Percentiles rank a stretch among this genome's conserved stretches.
Evolutionary conservation across 2,888 invertebrate species (phyloP).

Genomic region (Maniola hyperantus): DNA sequence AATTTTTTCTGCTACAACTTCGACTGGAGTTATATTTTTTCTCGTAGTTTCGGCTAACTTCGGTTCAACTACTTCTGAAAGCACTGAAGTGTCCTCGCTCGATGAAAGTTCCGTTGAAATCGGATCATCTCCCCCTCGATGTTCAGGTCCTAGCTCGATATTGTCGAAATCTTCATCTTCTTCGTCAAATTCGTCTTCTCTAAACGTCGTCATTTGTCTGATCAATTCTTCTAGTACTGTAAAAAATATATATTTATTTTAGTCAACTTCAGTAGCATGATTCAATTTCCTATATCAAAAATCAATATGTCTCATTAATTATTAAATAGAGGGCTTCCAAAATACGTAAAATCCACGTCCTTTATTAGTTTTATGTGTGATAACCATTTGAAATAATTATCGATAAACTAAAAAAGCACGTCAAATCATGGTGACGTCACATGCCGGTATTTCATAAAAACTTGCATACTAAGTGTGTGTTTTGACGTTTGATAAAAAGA

Average conservation of each 20-base stretch:
- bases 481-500: too few relatives aligned
- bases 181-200: constrained; percentile 77
- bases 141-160: constrained; percentile 49
- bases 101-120: constrained; percentile 45
- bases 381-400: too few relatives aligned
- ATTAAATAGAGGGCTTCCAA: too few relatives aligned
- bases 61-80: constrained; percentile 63
- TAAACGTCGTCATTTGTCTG: constrained; percentile 83
- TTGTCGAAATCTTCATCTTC: constrained; percentile 71
- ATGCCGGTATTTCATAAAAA: too few relatives aligned
- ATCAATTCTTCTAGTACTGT: constrained; percentile 87
- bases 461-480: too few relatives aligned
- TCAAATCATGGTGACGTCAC: too few relatives aligned
- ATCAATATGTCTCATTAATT: too few relatives aligned
- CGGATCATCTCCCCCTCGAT: constrained; percentile 35
- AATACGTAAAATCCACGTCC: too few relatives aligned
- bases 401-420: too few relatives aligned
- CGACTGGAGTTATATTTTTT: constrained; percentile 51
- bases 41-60: constrained; percentile 63
- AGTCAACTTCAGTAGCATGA: not conserved
- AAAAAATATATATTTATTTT: constrained; percentile 38
- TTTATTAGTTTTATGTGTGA: too few relatives aligned
- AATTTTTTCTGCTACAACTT: constrained; percentile 56
- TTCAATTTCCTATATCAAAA: too few relatives aligned
- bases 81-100: constrained; percentile 49